phyloP scores from a whole-genome alignment of 1,140 invertebrate species.

The Delia radicum region DNA sequence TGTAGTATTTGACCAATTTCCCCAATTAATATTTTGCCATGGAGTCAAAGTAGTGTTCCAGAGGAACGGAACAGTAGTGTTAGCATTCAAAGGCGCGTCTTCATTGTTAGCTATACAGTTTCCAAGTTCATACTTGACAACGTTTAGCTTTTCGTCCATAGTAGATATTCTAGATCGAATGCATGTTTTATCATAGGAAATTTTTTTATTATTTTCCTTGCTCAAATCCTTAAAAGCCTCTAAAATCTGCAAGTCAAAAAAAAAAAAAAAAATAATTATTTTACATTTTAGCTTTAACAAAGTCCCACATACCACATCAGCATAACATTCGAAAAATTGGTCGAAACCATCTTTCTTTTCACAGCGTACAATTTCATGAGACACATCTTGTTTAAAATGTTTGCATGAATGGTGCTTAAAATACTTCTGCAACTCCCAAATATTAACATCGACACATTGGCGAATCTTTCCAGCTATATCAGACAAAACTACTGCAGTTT shows the following conservation, averaged over 20 bases:
- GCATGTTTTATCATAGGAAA: neutral
- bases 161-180: neutral
- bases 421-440: neutral
- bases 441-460: neutral
- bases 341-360: neutral
- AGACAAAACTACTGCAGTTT: neutral
- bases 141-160: neutral
- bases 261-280: too few species aligned
- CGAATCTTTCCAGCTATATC: neutral
- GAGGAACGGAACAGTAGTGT: neutral
- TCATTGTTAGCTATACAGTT: neutral
- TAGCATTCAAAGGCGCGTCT: neutral
- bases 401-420: neutral
- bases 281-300: too few species aligned
- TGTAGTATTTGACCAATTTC: too few species aligned
- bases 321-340: neutral
- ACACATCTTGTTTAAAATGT: neutral
- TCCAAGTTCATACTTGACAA: neutral
- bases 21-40: too few species aligned
- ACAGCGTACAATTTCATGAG: neutral
- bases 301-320: neutral
- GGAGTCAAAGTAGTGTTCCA: neutral
- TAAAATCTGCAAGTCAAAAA: neutral
- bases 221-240: neutral
- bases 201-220: neutral